These are phyloP conservation scores for Indri indri DNA, from an alignment of 2,113 vertebrate species.

Conservation along the genomic window DNA sequence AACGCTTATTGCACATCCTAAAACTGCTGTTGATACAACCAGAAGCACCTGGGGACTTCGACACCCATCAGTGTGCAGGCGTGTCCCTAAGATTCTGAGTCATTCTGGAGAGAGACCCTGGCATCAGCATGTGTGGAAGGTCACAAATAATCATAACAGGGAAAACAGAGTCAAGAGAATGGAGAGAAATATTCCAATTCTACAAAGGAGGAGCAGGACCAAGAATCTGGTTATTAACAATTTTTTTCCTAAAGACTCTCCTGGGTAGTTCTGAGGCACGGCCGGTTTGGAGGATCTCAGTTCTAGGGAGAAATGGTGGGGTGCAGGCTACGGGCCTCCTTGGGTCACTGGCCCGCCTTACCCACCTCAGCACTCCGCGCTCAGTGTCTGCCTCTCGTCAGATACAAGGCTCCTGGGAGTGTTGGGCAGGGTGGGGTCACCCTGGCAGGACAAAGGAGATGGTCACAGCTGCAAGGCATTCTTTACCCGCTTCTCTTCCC, in stretches of 20 bases:
- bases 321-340: neutral
- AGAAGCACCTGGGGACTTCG: no score
- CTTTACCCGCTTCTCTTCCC: neutral
- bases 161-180: neutral
- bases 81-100: neutral
- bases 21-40: rapidly evolving
- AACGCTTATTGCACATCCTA: rapidly evolving
- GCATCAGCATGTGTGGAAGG: neutral
- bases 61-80: neutral
- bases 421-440: neutral
- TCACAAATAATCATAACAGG: neutral
- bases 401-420: neutral
- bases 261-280: neutral
- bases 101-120: rapidly evolving
- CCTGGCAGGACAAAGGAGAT: neutral
- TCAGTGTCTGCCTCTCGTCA: neutral
- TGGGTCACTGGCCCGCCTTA: neutral
- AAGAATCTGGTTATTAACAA: neutral
- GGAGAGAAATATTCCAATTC: neutral
- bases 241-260: neutral
- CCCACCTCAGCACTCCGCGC: rapidly evolving
- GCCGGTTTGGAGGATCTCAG: neutral
- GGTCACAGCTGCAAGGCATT: neutral
- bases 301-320: neutral
- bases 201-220: no score